Evolutionary conservation across 23 tunicate species (phyloP), one percentile per base, ranked within the genome.

Genomic region (Ciona savignyi): DNA sequence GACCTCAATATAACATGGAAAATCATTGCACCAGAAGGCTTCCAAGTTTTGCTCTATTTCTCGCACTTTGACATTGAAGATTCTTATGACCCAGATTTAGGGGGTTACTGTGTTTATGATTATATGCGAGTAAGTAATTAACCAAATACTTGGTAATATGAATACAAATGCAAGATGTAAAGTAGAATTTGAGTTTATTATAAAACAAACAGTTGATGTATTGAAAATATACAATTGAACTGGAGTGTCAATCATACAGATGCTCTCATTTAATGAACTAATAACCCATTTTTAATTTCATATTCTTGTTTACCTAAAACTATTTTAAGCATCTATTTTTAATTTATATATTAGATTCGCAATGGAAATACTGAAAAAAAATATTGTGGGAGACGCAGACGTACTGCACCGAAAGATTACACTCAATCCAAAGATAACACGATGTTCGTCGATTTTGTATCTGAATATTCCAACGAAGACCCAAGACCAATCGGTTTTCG

Each of bases 401-500:
- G 11, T 6, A 6, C 56, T 42, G 15, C 56, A 6, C 15, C 56
- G 56, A 42, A 9, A 9, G 15, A 42, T 15, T 42, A 42, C 15
- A 42, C 67, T 67, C 70, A 75, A 51, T 76, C 83, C 0, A 56
- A 51, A 23, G 48, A 51, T 11, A 88, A 88, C 51, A 30, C 29
- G 42, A 78, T 78, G 88, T 66, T 75, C 2, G 32, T 88, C 22
- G 65, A 65, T 25, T 78, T 88, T 34, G 87, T 82, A 4, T 77
- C 88, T 24, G 96, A 88, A 73, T 88, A 88, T 42, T 82, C 88
- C 0, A 88, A 88, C 65, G 96, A 82, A 61, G 80, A 77, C 6
- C 96, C 96, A 19, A 25, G 32, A 30, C 76, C 71, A 26, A 22
- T 34, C 1, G 96, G 96, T 4, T 88, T 88, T 49, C 23, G 32